phyloP scores from a whole-genome alignment of 2,113 vertebrate genomes.

The Nematolebias whitei region DNA sequence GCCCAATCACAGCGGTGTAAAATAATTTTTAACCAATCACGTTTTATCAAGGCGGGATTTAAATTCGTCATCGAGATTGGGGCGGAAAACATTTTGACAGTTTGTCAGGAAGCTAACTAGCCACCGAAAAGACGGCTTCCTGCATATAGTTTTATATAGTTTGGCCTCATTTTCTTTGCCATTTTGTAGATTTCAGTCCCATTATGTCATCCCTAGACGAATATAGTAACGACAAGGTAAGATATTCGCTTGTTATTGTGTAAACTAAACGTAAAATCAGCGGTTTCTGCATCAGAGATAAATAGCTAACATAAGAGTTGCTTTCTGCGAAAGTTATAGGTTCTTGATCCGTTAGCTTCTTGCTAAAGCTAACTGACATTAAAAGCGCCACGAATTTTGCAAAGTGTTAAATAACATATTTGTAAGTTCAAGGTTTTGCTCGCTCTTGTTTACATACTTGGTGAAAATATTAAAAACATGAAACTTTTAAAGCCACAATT shows the following conservation, averaged over 20 bases:
- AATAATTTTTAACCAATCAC: constrained; percentile 35
- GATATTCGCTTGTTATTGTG: not conserved
- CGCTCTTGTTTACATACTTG: not conserved
- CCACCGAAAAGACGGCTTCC: constrained; percentile 35
- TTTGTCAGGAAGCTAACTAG: constrained; percentile 52
- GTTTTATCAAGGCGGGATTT: constrained; percentile 32
- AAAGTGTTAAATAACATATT: not conserved
- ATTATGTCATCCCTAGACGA: constrained; percentile 78
- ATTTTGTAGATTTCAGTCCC: constrained; percentile 5
- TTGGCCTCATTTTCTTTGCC: constrained; percentile 28
- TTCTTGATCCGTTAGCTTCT: constrained; percentile 31
- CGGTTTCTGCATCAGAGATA: not conserved
- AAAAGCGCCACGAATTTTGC: not conserved
- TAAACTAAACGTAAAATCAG: constrained; percentile 7
- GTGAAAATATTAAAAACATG: not conserved
- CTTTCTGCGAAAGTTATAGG: constrained; percentile 36
- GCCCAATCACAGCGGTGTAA: constrained; percentile 37
- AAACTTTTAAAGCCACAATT: not conserved
- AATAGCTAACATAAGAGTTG: constrained; percentile 38
- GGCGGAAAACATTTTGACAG: constrained; percentile 65
- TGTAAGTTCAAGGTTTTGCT: not conserved
- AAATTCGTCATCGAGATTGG: constrained; percentile 18
- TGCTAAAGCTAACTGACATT: constrained; percentile 38
- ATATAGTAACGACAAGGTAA: constrained; percentile 76
- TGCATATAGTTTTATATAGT: constrained; percentile 53